phyloP scores from a whole-genome alignment of 2,113 vertebrate genomes.

The Sylvilagus bachmani region DNA sequence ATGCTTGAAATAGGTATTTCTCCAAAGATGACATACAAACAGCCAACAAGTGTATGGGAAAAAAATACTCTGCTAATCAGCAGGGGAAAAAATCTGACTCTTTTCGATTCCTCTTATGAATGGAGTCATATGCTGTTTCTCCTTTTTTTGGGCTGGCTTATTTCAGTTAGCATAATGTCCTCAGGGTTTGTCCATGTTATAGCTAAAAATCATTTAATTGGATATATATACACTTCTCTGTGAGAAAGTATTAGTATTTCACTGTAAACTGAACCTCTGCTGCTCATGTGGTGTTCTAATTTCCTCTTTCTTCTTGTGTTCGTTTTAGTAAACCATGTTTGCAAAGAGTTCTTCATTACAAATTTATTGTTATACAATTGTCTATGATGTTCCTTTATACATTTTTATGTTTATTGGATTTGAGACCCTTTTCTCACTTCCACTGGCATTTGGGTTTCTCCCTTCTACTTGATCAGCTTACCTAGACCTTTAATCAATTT shows the following conservation, averaged over 20 bases:
- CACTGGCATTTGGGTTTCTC: neutral
- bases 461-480: neutral
- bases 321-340: neutral
- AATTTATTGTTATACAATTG: neutral
- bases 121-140: too few relatives aligned
- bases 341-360: neutral
- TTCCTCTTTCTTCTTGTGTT: neutral
- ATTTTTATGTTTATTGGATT: neutral
- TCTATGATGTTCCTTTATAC: neutral
- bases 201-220: too few relatives aligned
- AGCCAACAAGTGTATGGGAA: too few relatives aligned
- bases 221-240: neutral
- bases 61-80: too few relatives aligned
- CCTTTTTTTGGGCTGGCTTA: too few relatives aligned
- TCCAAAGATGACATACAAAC: too few relatives aligned
- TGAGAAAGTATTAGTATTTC: neutral
- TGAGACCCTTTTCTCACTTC: neutral
- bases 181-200: too few relatives aligned
- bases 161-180: too few relatives aligned
- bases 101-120: too few relatives aligned
- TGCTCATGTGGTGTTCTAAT: neutral
- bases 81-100: too few relatives aligned
- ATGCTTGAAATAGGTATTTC: neutral
- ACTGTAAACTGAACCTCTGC: neutral
- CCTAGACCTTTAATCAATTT: neutral